phyloP scores from a whole-genome alignment of 2,797 vertebrate species.

The Bovichtus variegatus region DNA sequence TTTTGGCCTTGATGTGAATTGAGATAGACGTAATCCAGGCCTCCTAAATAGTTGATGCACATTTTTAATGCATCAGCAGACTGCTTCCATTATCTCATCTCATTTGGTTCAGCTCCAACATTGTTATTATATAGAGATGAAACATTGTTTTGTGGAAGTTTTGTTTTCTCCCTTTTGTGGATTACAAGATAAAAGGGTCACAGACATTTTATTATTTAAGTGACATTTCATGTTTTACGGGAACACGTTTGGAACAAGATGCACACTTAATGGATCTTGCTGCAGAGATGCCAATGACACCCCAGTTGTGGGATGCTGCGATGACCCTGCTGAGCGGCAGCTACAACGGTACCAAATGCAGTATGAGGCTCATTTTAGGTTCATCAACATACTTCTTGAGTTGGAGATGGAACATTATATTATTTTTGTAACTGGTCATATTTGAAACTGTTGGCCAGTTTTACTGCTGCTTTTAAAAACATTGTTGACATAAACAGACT shows the following conservation, averaged over 20 bases:
- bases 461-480: neutral
- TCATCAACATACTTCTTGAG: neutral
- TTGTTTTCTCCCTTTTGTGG: constrained; percentile 46
- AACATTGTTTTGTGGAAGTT: constrained; percentile 31
- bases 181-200: constrained; percentile 37
- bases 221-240: constrained; percentile 14
- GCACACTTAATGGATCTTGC: constrained; percentile 24
- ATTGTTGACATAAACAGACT: neutral
- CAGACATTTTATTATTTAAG: constrained; percentile 30
- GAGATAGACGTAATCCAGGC: constrained; percentile 46
- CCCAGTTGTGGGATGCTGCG: constrained; percentile 2
- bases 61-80: constrained; percentile 70
- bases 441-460: neutral
- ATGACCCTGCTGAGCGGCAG: neutral
- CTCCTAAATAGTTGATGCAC: constrained; percentile 71
- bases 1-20: constrained; percentile 51
- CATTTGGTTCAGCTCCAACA: constrained; percentile 67
- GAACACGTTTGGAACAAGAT: constrained; percentile 23
- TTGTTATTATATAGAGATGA: constrained; percentile 42
- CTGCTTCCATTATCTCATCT: constrained; percentile 62
- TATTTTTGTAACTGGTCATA: neutral
- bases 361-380: neutral
- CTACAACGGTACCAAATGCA: neutral
- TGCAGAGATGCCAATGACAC: neutral
- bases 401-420: neutral